Conservation (phyloP, 2,113 vertebrate species). For the Ctenodactylus gundi region DNA sequence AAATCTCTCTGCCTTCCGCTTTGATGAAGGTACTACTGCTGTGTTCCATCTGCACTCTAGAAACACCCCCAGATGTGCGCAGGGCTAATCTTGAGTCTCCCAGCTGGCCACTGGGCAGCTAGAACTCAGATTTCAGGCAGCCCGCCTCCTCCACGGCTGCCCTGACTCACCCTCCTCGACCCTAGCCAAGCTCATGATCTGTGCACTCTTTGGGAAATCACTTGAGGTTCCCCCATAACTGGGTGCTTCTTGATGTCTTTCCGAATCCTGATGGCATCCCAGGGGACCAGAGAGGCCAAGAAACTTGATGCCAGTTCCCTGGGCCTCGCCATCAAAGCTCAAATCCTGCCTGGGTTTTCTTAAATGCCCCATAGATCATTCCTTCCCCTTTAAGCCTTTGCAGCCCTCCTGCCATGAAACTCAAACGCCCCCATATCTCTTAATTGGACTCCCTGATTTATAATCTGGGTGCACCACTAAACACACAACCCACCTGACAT, state of each 20-base stretch:
- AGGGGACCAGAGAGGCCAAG: no score
- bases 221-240: neutral
- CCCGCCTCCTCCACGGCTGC: accelerated
- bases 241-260: neutral
- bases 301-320: neutral
- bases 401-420: neutral
- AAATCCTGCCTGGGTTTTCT: neutral
- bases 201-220: neutral
- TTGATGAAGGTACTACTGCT: neutral
- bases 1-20: accelerated
- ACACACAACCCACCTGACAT: neutral
- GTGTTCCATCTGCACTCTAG: neutral
- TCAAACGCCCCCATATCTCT: neutral
- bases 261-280: no score
- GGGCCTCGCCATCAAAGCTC: neutral
- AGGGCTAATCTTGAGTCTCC: neutral
- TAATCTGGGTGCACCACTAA: accelerated
- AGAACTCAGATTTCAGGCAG: accelerated
- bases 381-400: neutral
- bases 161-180: accelerated
- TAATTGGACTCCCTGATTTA: neutral
- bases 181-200: no score
- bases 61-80: neutral
- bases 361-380: neutral
- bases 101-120: accelerated